These are phyloP conservation scores for Hypena proboscidalis DNA, from an alignment of 2,888 invertebrate species.

Conservation along the genomic window DNA sequence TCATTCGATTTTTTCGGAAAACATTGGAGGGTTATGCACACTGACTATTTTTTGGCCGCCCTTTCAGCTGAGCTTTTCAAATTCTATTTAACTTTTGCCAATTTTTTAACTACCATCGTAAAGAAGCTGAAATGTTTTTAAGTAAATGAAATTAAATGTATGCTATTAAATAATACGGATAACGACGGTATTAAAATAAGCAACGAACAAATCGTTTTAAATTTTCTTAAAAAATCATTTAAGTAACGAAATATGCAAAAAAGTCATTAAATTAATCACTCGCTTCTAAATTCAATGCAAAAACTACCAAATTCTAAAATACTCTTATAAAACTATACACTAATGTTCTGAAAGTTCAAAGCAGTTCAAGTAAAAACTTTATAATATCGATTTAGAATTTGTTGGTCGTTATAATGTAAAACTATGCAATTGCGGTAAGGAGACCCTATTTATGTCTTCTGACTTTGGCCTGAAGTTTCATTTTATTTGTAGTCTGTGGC, in stretches of 20 bases:
- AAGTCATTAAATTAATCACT: no score
- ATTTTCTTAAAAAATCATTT: no score
- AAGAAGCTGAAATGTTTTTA: no score
- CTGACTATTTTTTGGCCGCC: background rate
- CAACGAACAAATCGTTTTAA: no score
- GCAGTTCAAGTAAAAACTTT: background rate
- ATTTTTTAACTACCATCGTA: no score
- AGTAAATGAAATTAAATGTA: no score
- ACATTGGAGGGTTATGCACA: no score
- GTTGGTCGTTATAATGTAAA: conserved; percentile 3
- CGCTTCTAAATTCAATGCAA: background rate
- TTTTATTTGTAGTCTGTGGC: background rate
- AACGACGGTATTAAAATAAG: no score
- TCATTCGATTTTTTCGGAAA: no score
- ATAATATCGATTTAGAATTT: conserved; percentile 1
- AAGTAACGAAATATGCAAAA: no score
- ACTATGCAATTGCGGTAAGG: background rate
- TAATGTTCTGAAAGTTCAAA: conserved; percentile 1
- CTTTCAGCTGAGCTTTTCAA: background rate
- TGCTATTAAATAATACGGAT: no score
- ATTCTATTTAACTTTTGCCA: no score
- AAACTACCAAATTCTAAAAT: background rate
- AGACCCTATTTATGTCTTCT: background rate
- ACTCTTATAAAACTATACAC: background rate
- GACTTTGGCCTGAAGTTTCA: background rate